Evolutionary conservation across 2,113 vertebrate species (phyloP).

Genomic region (Eulemur rufifrons): DNA sequence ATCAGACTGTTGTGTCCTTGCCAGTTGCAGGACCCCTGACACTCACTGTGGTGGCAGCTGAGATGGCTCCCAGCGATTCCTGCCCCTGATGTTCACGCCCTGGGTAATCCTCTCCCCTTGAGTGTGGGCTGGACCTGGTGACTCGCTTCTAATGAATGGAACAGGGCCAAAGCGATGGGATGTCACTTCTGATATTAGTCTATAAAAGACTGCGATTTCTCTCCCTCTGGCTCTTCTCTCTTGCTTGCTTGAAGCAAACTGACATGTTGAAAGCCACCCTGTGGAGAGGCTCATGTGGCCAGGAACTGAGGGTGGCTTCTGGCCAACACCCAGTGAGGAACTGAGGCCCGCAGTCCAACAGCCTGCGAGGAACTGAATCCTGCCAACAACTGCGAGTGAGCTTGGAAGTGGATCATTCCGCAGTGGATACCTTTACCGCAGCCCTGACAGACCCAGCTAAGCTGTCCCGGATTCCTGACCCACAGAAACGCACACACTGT

Average conservation of each 20-base stretch:
- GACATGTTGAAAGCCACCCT: not conserved
- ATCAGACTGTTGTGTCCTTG: not conserved
- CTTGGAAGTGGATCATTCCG: not conserved
- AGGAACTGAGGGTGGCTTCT: not conserved
- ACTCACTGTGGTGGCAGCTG: not conserved
- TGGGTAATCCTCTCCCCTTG: not conserved
- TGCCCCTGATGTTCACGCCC: not conserved
- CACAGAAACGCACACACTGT: not conserved
- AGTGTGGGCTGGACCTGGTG: not conserved
- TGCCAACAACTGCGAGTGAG: not conserved
- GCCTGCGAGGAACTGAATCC: not conserved
- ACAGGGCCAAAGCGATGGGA: not conserved
- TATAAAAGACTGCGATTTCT: not conserved
- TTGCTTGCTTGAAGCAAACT: not conserved
- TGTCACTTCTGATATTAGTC: not conserved
- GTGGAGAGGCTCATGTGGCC: not conserved
- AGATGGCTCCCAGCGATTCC: not conserved
- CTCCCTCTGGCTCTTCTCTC: not conserved
- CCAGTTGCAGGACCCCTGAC: not conserved
- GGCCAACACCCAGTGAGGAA: not conserved
- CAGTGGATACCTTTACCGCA: rapidly evolving
- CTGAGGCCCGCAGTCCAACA: not conserved
- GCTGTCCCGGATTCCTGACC: not conserved
- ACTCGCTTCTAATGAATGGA: not conserved
- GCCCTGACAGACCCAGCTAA: not conserved